Base-by-base conservation (phyloP, 2,888 invertebrate species). In the Philopedon plagiatum region DNA sequence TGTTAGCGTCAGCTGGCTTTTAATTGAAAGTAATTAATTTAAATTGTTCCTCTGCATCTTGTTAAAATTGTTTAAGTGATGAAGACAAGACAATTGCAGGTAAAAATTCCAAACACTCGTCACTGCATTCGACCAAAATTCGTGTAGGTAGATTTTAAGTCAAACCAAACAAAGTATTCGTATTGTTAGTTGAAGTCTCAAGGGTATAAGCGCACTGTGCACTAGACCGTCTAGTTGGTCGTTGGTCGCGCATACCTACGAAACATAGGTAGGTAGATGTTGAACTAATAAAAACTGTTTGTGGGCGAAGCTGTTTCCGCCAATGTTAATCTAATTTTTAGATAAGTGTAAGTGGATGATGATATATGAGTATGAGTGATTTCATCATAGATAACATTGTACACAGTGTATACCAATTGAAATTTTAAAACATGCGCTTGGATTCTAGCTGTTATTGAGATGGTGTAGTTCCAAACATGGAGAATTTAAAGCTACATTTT, bases 11-110 rank as follows among this genome's bases (percentile, higher is more conserved):
- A 41, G 39, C 58, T 58, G 41, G 58, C 41, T 39, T 23, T 41
- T 58, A 58, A 58, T 58, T 58, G 41, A 58, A 41, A 39, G 37
- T 58, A 58, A 58, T 58, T 39, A 41, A 58, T 41, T 41, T 26
- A 58, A 41, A 58, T 58, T 58, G 41, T 58, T 58, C 39, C 58
- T 41, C 41, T 58, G 26, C 58, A 41, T 58, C 58, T 58, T 58
- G 39, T 26, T 39, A 37, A 13, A 58, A 9, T 41, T n/a, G 21
- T 41, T 19, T 9, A 39, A 23, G 8, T 41, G 13, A 41, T 23
- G 8, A 41, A 39, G 23, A 34, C 26, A n/a, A 58, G 26, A 58
- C 8, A 26, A 11, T 13, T 41, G 21, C 19, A 34, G 51, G 51
- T 54, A 29, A 29, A 29, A 29, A 18, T 9, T 9, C 1, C 1